phyloP scores from a whole-genome alignment of 2,888 invertebrate species.

The Phrixothrix hirtus region DNA sequence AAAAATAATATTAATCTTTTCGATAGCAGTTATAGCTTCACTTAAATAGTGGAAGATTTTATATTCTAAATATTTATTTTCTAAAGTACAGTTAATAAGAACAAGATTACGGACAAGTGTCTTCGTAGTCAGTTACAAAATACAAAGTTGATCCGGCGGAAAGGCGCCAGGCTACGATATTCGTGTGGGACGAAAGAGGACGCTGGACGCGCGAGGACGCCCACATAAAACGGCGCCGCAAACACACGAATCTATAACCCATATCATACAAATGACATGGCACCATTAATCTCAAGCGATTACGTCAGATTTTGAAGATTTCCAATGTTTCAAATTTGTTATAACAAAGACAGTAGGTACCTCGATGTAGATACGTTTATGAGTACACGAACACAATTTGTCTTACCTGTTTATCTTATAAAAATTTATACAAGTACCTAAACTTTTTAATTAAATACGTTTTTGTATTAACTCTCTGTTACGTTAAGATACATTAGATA shows the following conservation, averaged over 20 bases:
- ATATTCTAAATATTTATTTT: too few relatives aligned
- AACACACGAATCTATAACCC: slow-evolving; percentile 34
- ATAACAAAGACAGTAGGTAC: slow-evolving; percentile 7
- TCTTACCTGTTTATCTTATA: too few relatives aligned
- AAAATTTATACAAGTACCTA: too few relatives aligned
- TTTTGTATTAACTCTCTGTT: too few relatives aligned
- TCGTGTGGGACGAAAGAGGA: slow-evolving; percentile 31
- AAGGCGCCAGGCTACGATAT: slow-evolving; percentile 34
- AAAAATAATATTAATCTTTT: too few relatives aligned
- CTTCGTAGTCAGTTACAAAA: slow-evolving; percentile 28
- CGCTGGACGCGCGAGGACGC: slow-evolving; percentile 35
- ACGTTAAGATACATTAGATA: too few relatives aligned
- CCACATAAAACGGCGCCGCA: slow-evolving; percentile 35
- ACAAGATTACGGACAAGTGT: slow-evolving; percentile 25
- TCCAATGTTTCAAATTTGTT: slow-evolving; percentile 6
- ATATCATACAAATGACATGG: slow-evolving; percentile 20
- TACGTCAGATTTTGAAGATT: slow-evolving; percentile 15
- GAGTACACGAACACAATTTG: slow-evolving; percentile 7
- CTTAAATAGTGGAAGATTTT: too few relatives aligned
- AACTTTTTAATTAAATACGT: too few relatives aligned
- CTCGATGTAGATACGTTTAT: slow-evolving; percentile 3
- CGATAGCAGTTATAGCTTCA: too few relatives aligned
- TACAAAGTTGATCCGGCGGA: slow-evolving; percentile 33
- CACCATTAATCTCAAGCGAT: slow-evolving; percentile 9
- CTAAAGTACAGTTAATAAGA: slow-evolving; percentile 20